Evolutionary conservation across 2,888 invertebrate genomes (phyloP), one percentile per base, ranked within the genome.

Genomic region (Hypomecis punctinalis): DNA sequence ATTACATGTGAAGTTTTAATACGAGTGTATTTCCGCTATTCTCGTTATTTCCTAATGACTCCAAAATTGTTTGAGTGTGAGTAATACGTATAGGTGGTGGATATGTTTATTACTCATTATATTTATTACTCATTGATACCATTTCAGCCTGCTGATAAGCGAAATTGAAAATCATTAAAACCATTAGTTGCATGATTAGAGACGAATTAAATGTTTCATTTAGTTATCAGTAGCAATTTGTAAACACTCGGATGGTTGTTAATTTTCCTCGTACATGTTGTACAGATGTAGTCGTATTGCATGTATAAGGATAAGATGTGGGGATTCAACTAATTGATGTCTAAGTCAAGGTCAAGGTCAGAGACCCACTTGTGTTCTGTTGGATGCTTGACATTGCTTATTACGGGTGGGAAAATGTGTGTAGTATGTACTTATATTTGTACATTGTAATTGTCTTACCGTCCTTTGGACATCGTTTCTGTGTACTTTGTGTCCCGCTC

Each of bases 281-380:
- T 13, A 8, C 45, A n/a, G 13, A 0, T 8, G 11, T 23, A 23
- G 23, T 23, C 23, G 23, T 23, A 23, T 11, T 45, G 13, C 3
- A 7, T 6, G 13, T 6, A 13, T n/a, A 23, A 3, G 23, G 23
- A 23, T 23, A 23, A 11, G 36, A 11, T 37, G 36, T 37, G 10
- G 5, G 7, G 23, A 6, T 4, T 23, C 10, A 52, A 52, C 11
- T 52, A 40, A 45, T 54, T 45, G 54, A 45, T 35, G 54, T 55
- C 54, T 23, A 52, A 52, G 40, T 40, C 52, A 36, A 45, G 45
- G 11, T 45, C 13, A 55, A 55, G n/a, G n/a, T 37, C 45, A 45
- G 36, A 40, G 39, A 13, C n/a, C 36, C n/a, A n/a, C 36, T 48
- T 48, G 23, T 23, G 23, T 23, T 23, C 23, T 23, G 23, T 23